phyloP scores from a whole-genome alignment of 1,140 invertebrate species.

The Musca vetustissima region DNA sequence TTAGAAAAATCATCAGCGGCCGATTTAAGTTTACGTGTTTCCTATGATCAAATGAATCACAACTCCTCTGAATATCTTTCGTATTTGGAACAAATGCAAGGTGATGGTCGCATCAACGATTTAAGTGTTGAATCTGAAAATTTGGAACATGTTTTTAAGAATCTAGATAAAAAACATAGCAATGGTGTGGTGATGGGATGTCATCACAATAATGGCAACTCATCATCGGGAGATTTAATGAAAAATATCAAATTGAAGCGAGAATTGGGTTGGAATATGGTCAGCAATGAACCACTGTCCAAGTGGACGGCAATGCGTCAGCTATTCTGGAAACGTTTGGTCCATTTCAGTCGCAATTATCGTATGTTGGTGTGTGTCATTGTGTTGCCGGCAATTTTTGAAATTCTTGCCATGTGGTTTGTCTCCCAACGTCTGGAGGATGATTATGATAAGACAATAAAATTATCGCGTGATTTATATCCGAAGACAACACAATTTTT shows the following conservation, averaged over 20 bases:
- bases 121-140: slow-evolving; percentile 39
- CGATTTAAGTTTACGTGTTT: slow-evolving; percentile 18
- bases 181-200: background rate
- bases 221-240: slow-evolving; percentile 61
- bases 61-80: slow-evolving; percentile 18
- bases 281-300: slow-evolving; percentile 30
- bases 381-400: slow-evolving; percentile 65
- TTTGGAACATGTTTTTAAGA: slow-evolving; percentile 47
- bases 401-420: slow-evolving; percentile 68
- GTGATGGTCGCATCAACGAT: slow-evolving; percentile 28
- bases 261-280: slow-evolving; percentile 59
- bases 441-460: slow-evolving; percentile 61
- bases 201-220: background rate
- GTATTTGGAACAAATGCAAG: slow-evolving; percentile 34
- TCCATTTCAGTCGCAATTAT: slow-evolving; percentile 65
- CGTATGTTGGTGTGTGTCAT: slow-evolving; percentile 64
- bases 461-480: slow-evolving; percentile 61
- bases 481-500: slow-evolving; percentile 59
- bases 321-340: slow-evolving; percentile 61
- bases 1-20: slow-evolving; percentile 5
- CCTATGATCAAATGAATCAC: slow-evolving; percentile 19
- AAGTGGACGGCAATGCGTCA: slow-evolving; percentile 33
- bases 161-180: slow-evolving; percentile 33
- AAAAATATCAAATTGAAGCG: slow-evolving; percentile 59
- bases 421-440: slow-evolving; percentile 66